A percentile compares a stretch with the other conserved stretches of the same genome.
phyloP scores from a whole-genome alignment of 2,888 invertebrate genomes.

The Eupithecia vulgata region DNA sequence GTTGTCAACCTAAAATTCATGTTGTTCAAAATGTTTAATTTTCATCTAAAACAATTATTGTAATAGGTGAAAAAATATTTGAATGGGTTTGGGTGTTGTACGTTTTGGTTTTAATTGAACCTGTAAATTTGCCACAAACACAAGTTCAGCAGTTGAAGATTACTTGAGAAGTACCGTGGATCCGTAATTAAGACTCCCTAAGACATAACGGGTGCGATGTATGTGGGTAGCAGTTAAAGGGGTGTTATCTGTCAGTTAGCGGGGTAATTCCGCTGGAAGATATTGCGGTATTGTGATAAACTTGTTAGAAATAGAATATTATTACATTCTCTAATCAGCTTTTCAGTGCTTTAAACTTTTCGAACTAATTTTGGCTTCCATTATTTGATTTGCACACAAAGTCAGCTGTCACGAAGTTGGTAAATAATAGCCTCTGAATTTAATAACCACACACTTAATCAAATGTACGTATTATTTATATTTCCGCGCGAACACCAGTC shows the following conservation, averaged over 20 bases:
- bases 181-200: constrained; percentile 50
- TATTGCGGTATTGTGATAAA: constrained; percentile 23
- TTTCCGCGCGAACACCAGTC: constrained; percentile 42
- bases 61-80: background rate
- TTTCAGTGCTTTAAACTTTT: background rate
- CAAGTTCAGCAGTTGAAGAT: constrained; percentile 22
- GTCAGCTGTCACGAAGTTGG: background rate
- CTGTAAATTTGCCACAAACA: constrained; percentile 30
- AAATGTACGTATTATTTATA: constrained; percentile 45
- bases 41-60: background rate
- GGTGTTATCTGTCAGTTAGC: constrained; percentile 46
- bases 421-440: constrained; percentile 18
- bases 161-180: constrained; percentile 39
- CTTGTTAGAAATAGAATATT: constrained; percentile 8
- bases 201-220: constrained; percentile 33
- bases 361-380: background rate
- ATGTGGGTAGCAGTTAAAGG: constrained; percentile 39
- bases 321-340: background rate
- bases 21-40: background rate
- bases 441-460: constrained; percentile 26
- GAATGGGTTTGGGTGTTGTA: background rate
- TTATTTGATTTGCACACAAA: background rate
- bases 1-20: background rate
- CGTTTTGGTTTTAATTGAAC: constrained; percentile 11
- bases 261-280: constrained; percentile 29